Evolutionary conservation across 1,140 invertebrate genomes (phyloP), one percentile per base, ranked within the genome.

Genomic region (Cylas formicarius): DNA sequence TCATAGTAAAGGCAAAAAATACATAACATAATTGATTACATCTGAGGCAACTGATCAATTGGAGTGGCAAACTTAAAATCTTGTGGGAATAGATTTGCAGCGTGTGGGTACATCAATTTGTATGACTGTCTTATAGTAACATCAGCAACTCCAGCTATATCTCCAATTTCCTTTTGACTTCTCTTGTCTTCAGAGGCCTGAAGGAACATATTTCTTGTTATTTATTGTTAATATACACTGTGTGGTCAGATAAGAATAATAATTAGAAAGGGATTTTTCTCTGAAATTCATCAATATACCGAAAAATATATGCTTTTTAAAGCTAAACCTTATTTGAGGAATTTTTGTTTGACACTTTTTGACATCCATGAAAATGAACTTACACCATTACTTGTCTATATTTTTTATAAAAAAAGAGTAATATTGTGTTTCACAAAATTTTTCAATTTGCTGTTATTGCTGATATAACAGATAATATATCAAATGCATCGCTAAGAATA

Each of bases 71-170:
- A 98, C 69, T 86, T 90, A 69, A 97, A 99, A 67, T 97, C 94
- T 56, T 86, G 82, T 2, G 96, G 96, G 67, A 99, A 98, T 1
- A 99, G 69, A 59, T 90, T 84, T 5, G 73, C 75, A 4, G 93
- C 95, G 60, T 85, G 83, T 2, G 94, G 92, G 64, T 93, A 91
- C 91, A 99, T 97, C 2, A 97, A 71, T 65, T 97, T 97, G 66
- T 99, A 99, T 0, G 93, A 94, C 64, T 98, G 95, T 41, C 92
- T 73, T 43, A 99, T 98, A 3, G 97, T 99, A 0, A 97, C 94
- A 64, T 99, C 97, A 2, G 97, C 97, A 2, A 97, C 96, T 47
- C 96, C 95, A 34, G 96, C 93, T 51, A 98, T 95, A 57, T 99
- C 95, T 3, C 95, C 93, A 58, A 99, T 99, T 67, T 99, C 97